phyloP scores from a whole-genome alignment of 2,113 vertebrate genomes.

The Phalacrocorax pelagicus region DNA sequence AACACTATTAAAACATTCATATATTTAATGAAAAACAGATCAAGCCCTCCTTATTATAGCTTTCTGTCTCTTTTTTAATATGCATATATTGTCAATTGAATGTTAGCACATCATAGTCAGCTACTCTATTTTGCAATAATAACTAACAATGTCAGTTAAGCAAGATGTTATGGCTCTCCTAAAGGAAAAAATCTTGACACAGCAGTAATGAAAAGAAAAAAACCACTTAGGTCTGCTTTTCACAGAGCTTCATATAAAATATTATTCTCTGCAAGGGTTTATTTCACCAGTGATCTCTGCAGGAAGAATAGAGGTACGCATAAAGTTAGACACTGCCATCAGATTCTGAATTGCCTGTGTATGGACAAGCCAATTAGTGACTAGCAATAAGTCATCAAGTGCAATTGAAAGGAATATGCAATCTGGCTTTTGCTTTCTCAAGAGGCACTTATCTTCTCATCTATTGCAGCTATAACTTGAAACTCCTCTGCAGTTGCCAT shows the following conservation, averaged over 20 bases:
- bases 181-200: constrained; percentile 1
- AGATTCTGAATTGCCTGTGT: constrained; percentile 25
- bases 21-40: not conserved
- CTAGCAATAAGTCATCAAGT: constrained; percentile 47
- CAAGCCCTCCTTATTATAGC: not conserved
- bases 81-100: not conserved
- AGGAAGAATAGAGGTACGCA: constrained; percentile 22
- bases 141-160: not conserved
- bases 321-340: not conserved
- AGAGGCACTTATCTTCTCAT: constrained; percentile 38
- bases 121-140: not conserved
- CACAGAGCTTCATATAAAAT: not conserved
- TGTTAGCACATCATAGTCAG: not conserved
- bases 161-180: constrained; percentile 1
- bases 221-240: not conserved
- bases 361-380: constrained; percentile 48
- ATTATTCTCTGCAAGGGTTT: not conserved
- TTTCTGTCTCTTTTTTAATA: not conserved
- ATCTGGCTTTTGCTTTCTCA: constrained; percentile 31
- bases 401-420: constrained; percentile 36
- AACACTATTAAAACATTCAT: not conserved
- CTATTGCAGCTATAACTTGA: constrained; percentile 43
- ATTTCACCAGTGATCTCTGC: constrained; percentile 2
- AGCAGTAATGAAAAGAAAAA: not conserved
- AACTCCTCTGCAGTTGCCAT: constrained; percentile 58